These are phyloP conservation scores for Alca torda DNA, from an alignment of 2,797 vertebrate genomes.

Conservation along the genomic window DNA sequence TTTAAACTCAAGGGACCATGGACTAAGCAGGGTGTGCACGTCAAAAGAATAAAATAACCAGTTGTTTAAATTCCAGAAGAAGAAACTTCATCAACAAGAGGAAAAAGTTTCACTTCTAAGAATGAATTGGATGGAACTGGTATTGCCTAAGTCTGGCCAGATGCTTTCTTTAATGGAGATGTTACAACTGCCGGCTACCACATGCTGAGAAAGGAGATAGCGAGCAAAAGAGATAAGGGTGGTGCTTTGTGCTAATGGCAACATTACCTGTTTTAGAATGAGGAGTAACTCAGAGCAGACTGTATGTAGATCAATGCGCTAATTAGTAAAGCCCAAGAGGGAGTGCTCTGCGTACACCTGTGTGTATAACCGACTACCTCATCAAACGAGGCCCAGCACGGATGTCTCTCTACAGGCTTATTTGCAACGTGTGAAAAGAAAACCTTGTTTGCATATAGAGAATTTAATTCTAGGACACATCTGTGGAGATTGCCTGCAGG, in stretches of 20 bases:
- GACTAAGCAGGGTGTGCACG: not conserved
- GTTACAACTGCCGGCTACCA: not conserved
- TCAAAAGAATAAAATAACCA: not conserved
- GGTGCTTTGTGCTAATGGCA: not conserved
- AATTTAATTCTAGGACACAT: slow-evolving; percentile 33
- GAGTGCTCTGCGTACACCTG: not conserved
- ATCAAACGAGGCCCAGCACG: not conserved
- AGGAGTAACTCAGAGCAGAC: not conserved
- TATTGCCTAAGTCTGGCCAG: not conserved
- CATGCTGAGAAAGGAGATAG: not conserved
- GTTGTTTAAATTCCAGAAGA: not conserved
- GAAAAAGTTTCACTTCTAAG: not conserved
- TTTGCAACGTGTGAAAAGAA: slow-evolving; percentile 18
- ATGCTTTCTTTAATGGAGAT: not conserved
- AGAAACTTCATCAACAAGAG: not conserved
- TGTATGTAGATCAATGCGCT: not conserved
- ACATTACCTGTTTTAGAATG: not conserved
- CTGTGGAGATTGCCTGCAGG: slow-evolving; percentile 40
- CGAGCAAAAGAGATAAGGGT: not conserved
- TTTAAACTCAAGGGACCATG: not conserved
- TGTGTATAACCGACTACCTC: not conserved
- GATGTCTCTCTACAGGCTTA: not conserved
- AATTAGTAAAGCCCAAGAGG: not conserved
- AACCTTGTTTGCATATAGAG: slow-evolving; percentile 29
- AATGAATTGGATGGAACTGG: not conserved